Percentiles rank a stretch among this genome's conserved stretches.
Conservation (phyloP, 2,888 invertebrate genomes). For the Eulithis testata region DNA sequence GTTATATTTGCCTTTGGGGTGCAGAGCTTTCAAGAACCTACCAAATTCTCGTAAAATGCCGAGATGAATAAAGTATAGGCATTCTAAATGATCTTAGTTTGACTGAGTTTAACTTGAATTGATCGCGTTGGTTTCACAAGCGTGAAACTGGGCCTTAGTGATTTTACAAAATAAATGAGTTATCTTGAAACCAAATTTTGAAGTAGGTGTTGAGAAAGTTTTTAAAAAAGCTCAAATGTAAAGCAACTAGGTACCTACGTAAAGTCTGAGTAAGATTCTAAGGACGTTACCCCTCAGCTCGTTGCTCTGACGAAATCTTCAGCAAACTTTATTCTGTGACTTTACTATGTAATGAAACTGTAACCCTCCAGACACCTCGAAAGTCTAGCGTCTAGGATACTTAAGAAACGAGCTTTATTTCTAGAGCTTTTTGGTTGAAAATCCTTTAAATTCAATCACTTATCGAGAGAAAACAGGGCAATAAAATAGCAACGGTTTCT, state of each 20-base stretch:
- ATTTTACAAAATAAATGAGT: no score
- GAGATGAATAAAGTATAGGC: no score
- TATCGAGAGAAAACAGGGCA: conserved; percentile 11
- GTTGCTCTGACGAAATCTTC: conserved; percentile 19
- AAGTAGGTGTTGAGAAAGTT: no score
- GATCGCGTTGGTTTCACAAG: no score
- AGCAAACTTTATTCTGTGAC: background rate
- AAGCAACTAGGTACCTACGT: background rate
- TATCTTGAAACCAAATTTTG: no score
- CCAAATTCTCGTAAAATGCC: no score
- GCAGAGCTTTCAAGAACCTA: background rate
- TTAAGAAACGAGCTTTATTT: background rate
- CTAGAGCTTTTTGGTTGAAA: conserved; percentile 1
- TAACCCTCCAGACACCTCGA: conserved; percentile 15
- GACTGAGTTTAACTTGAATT: no score
- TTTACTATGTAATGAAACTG: conserved; percentile 9
- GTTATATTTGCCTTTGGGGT: background rate
- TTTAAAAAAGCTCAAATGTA: no score
- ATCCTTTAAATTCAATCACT: background rate
- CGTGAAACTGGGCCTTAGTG: no score
- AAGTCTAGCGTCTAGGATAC: conserved; percentile 3
- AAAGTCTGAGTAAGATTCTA: background rate
- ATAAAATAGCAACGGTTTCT: background rate
- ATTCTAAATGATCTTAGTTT: no score
- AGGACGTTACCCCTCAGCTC: conserved; percentile 21